phyloP scores from a whole-genome alignment of 2,113 vertebrate genomes.

The Rattus rattus region DNA sequence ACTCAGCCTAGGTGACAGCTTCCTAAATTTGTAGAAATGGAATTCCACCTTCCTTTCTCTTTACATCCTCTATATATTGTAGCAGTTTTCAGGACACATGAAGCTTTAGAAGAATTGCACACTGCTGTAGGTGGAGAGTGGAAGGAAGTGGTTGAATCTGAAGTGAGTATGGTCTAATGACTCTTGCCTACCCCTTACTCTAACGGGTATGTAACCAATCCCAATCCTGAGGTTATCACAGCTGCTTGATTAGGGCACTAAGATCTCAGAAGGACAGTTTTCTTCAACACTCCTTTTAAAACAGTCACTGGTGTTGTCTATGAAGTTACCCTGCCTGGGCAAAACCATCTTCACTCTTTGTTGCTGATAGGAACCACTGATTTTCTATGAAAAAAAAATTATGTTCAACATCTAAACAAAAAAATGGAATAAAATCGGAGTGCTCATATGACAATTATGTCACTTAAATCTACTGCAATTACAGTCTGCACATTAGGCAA shows the following conservation, averaged over 20 bases:
- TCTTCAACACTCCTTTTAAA: neutral
- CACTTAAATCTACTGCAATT: neutral
- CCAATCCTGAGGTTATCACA: neutral
- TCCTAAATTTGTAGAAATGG: neutral
- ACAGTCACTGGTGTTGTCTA: neutral
- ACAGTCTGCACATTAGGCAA: neutral
- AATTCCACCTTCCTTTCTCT: neutral
- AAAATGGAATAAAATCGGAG: neutral
- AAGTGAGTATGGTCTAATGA: neutral
- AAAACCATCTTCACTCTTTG: neutral
- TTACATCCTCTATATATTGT: too few species aligned
- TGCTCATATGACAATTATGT: neutral
- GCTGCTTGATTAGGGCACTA: neutral
- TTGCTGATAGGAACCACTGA: neutral
- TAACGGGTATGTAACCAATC: neutral
- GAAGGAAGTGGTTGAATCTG: neutral
- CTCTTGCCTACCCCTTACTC: neutral
- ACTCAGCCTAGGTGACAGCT: neutral
- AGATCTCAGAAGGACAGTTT: too few species aligned
- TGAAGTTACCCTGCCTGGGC: neutral
- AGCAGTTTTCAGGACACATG: neutral
- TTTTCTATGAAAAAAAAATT: neutral
- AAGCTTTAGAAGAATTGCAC: neutral
- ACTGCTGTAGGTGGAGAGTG: neutral
- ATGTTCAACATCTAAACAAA: neutral